Evolutionary conservation across 2,797 vertebrate species (phyloP).

Genomic region (Pseudochirops cupreus): DNA sequence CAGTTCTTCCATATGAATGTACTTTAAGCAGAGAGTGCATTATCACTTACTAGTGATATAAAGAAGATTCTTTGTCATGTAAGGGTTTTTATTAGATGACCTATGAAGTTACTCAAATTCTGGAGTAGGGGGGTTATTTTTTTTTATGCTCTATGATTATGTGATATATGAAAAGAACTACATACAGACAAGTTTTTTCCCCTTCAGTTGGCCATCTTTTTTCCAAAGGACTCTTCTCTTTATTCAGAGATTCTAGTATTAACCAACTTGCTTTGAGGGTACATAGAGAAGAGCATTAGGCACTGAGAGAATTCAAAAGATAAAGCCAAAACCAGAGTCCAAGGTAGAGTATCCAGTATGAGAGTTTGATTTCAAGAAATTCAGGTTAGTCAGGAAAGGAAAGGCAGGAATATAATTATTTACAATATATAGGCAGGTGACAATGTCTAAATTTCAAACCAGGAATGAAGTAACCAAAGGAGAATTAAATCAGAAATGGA

Average conservation of each 20-base stretch:
- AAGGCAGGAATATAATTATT: not conserved
- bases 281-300: not conserved
- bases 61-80: not conserved
- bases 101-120: not conserved
- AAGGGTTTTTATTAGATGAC: not conserved
- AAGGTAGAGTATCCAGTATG: not conserved
- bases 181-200: not conserved
- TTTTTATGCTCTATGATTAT: not conserved
- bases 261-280: not conserved
- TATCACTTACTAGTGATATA: not conserved
- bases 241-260: not conserved
- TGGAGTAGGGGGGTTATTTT: not conserved
- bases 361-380: not conserved
- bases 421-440: not conserved
- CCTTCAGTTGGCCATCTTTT: not conserved
- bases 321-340: not conserved
- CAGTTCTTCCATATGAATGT: not conserved
- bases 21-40: not conserved
- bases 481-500: not conserved
- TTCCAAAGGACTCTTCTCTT: not conserved
- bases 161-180: not conserved
- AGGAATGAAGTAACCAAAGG: not conserved
- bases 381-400: not conserved
- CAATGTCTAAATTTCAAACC: not conserved
- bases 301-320: not conserved